Base-by-base conservation (phyloP, 2,797 vertebrate genomes). In the Coregonus suidteri region DNA sequence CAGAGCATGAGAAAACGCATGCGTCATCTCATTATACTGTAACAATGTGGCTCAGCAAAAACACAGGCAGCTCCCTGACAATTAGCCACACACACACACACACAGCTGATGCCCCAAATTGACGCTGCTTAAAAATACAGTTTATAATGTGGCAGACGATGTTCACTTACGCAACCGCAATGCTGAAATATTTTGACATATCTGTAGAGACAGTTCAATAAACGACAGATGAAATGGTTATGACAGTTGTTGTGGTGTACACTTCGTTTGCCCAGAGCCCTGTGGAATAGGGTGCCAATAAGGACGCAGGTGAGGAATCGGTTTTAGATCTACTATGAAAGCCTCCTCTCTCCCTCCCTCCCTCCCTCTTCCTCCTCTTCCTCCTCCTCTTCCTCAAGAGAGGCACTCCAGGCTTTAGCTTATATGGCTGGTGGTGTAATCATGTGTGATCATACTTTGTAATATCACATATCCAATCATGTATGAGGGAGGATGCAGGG, bases 71-170 rank as follows among this genome's bases (percentile, higher is more conserved):
- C 90, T 88, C 88, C 85, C 88, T 81, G 56, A 59, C 56, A 20
- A 59, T 59, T n/a, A n/a, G n/a, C n/a, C 56, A 18, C n/a, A 11
- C 53, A 54, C 53, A 11, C 53, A 54, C 53, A 54, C 53, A 54
- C 3, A 34, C 53, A 62, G 85, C 84, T 89, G 88, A 91, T 34
- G 56, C 83, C 11, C 15, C 56, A 59, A 20, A 59, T 59, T n/a
- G 6, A 59, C 9, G 7, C 56, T 59, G n/a, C 56, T 59, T n/a
- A n/a, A 59, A 59, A 16, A 59, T 6, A 20, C 56, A 89, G 84
- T 35, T 35, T 76, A 87, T 90, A 88, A 91, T 90, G 87, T 88
- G 88, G 91, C 86, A 83, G 83, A 91, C 89, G 88, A 91, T 90
- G 89, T 77, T 67, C 84, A 76, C 87, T 92, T 90, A 91, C 84